phyloP scores from a whole-genome alignment of 2,113 vertebrate species.

The Malurus cyaneus region DNA sequence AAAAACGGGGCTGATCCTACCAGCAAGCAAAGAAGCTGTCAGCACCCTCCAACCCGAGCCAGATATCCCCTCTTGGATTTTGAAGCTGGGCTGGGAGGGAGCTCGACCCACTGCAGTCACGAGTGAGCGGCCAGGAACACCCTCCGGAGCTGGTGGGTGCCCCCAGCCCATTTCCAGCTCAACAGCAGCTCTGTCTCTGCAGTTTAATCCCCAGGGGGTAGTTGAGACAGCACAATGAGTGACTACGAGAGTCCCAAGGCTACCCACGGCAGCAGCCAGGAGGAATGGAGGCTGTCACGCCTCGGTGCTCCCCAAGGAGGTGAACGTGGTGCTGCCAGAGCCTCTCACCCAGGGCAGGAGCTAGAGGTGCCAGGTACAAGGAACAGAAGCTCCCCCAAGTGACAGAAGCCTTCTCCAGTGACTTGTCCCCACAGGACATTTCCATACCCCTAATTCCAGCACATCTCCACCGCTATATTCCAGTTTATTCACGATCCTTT shows the following conservation, averaged over 20 bases:
- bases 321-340: rapidly evolving
- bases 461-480: neutral
- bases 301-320: neutral
- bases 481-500: neutral
- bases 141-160: rapidly evolving
- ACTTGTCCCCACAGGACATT: rapidly evolving
- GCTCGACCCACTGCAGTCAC: rapidly evolving
- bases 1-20: neutral
- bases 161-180: rapidly evolving
- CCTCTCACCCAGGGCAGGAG: neutral
- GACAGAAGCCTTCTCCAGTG: neutral
- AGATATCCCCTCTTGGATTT: rapidly evolving
- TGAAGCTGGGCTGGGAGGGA: rapidly evolving
- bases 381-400: neutral
- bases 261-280: neutral
- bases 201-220: neutral
- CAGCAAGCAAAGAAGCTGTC: rapidly evolving
- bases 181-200: rapidly evolving
- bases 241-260: neutral
- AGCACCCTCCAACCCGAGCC: rapidly evolving
- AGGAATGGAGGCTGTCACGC: rapidly evolving
- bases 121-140: rapidly evolving
- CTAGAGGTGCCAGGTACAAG: neutral
- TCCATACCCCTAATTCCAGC: neutral
- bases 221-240: rapidly evolving